These are phyloP conservation scores for Arothron firmamentum DNA, from an alignment of 2,113 vertebrate genomes.

Conservation along the genomic window DNA sequence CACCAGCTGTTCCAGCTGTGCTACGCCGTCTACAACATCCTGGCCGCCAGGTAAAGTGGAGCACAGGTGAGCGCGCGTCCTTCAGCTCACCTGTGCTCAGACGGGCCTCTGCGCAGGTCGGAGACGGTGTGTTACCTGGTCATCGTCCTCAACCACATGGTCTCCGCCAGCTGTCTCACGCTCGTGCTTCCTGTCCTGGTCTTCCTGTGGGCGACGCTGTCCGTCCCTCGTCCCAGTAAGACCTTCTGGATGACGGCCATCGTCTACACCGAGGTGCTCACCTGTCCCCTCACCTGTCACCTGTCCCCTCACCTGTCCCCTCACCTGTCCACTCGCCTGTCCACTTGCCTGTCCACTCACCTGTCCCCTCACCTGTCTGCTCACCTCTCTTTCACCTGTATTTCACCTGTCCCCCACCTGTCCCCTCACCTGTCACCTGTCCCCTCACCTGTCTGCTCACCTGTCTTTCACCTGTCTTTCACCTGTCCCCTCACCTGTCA, in stretches of 20 bases:
- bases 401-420: too few relatives aligned
- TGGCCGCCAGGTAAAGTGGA: conserved; percentile 80
- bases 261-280: conserved; percentile 88
- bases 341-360: too few relatives aligned
- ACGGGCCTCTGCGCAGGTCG: conserved; percentile 58
- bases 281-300: not conserved
- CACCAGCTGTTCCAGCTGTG: conserved; percentile 85
- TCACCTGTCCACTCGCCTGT: too few relatives aligned
- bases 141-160: conserved; percentile 92
- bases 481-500: too few relatives aligned
- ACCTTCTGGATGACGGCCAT: conserved; percentile 97
- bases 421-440: too few relatives aligned
- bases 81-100: not conserved
- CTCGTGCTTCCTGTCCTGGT: conserved; percentile 88
- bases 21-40: conserved; percentile 86
- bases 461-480: too few relatives aligned
- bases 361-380: too few relatives aligned
- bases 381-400: too few relatives aligned
- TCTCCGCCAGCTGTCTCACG: conserved; percentile 88
- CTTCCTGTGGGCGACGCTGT: conserved; percentile 93
- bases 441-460: too few relatives aligned
- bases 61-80: conserved; percentile 42
- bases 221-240: conserved; percentile 89
- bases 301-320: not conserved
- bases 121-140: conserved; percentile 93